phyloP scores from a whole-genome alignment of 2,888 invertebrate genomes.

The Cerceris ruficornis region DNA sequence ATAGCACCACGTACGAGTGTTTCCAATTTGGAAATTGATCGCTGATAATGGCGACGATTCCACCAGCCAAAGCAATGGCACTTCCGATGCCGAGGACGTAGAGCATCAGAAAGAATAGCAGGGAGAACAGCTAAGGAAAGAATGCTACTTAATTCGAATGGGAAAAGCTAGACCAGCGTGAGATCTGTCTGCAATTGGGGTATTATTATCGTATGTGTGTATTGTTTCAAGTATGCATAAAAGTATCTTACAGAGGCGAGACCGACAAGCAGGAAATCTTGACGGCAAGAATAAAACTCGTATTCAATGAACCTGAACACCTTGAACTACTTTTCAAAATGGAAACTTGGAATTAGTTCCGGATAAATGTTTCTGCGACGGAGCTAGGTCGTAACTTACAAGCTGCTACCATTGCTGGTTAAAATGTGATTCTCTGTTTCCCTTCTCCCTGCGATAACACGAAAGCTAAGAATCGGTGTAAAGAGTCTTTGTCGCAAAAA shows the following conservation, averaged over 20 bases:
- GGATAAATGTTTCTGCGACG: not conserved
- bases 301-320: not conserved
- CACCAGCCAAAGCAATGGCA: constrained; percentile 80
- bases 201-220: no score
- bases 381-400: not conserved
- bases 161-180: no score
- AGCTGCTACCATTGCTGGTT: no score
- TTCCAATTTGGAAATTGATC: constrained; percentile 81
- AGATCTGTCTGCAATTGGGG: no score
- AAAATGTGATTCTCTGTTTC: no score
- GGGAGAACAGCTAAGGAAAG: constrained; percentile 81
- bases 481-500: no score
- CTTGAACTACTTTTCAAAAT: not conserved
- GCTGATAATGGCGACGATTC: constrained; percentile 81
- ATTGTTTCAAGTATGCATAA: not conserved
- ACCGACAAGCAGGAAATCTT: not conserved
- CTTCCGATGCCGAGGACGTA: constrained; percentile 83
- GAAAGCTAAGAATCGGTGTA: no score
- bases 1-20: constrained; percentile 79
- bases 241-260: not conserved
- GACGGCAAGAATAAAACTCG: not conserved
- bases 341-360: not conserved
- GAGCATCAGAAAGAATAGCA: constrained; percentile 83
- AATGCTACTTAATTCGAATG: not conserved
- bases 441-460: no score